Evolutionary conservation across 2,113 vertebrate species (phyloP), one percentile per base, ranked within the genome.

Genomic region (Dipodomys stephensi): DNA sequence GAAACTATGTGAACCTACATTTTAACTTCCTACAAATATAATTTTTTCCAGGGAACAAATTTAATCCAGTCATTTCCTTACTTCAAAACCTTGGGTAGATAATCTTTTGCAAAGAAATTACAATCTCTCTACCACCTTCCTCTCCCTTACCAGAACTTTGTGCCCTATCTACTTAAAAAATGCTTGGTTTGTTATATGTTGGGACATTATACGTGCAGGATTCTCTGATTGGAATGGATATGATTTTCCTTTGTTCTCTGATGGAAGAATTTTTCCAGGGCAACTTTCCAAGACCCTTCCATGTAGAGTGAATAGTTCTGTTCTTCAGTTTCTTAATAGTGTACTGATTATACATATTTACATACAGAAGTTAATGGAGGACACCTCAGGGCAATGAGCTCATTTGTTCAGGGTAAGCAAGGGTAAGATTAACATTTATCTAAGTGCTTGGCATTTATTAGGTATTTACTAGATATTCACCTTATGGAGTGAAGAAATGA

Each of bases 11-110:
- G 83, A 87, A 32, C 65, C 16, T 73, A 16, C 46, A 69, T n/a
- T 84, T 93, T 65, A 72, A 84, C 27, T 91, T 90, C 19, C 64
- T 94, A 57, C 78, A 94, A 78, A 62, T 57, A 68, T 86, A 95
- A 81, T 76, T 74, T 88, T 88, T 93, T 81, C 44, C 86, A 53
- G 88, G 87, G 60, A n/a, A 60, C 64, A 88, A 67, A 81, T 89
- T 62, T 83, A 88, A 90, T 90, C 46, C 60, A 35, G 16, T 94
- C 78, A 94, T 22, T 94, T 92, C n/a, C 46, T 91, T 89, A 15
- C 35, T 87, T 94, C 86, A 96, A 91, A 83, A 72, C 27, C 46
- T 93, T 85, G 44, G 25, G 23, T 80, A 25, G 53, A 53, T 92
- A 87, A 91, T 93, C 19, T 83, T 32, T 60, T 88, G 83, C 57